Base-by-base conservation (phyloP, 2,888 invertebrate genomes). In the Frankliniella intonsa region DNA sequence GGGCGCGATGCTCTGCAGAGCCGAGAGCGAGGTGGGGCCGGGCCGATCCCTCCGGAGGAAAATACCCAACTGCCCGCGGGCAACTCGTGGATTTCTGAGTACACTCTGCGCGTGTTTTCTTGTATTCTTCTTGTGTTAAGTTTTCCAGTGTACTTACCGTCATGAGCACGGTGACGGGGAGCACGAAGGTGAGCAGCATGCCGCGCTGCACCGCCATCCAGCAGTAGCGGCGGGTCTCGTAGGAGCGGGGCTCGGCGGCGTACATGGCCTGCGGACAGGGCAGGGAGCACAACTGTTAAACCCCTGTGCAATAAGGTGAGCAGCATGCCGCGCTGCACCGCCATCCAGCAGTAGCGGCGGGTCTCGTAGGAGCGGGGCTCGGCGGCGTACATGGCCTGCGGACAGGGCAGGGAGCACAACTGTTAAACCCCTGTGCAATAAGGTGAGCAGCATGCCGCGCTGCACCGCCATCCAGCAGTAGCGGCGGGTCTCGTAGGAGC, bases 381-480 rank as follows among this genome's bases (percentile, higher is more conserved):
- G n/a, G 92, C 88, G 11, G 91, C 90, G 86, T 92, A 93, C 84
- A 93, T 92, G 84, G 92, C 90, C 91, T 92, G 87, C 9, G 8
- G 17, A 55, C 55, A 55, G 17, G 8, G 2, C 11, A 51, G 51
- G 51, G 51, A 9, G 55, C 55, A 17, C 55, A 55, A 17, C 25
- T 80, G 27, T n/a, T 51, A 51, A 11, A 51, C 51, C 51, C 51
- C 10, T n/a, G n/a, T n/a, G n/a, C n/a, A n/a, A n/a, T n/a, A 93
- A 94, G 80, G 94, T 93, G 86, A 93, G 89, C 19, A 94, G 91
- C 93, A 94, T 94, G 9, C 94, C 94, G 85, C 92, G 91, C 87
- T 93, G 93, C 80, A 94, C 92, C 0, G 93, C 93, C 90, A 94
- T 92, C 92, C 94, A 94, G 86, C 94, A 94, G 86, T 93, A 94